phyloP scores from a whole-genome alignment of 2,888 invertebrate genomes.

The Blastobasis adustella region DNA sequence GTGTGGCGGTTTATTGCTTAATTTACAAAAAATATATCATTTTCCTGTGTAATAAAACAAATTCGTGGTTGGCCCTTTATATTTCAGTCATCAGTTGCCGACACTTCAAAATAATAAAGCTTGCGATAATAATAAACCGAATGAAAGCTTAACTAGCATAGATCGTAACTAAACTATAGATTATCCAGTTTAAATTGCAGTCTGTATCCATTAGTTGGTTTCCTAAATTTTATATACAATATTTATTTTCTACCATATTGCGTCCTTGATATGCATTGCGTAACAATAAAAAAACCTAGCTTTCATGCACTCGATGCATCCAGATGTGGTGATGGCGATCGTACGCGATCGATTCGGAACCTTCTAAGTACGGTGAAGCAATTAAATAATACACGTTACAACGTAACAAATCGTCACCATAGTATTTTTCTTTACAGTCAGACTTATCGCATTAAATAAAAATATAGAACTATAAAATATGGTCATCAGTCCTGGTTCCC shows the following conservation, averaged over 20 bases:
- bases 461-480: slow-evolving; percentile 70
- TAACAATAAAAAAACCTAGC: slow-evolving; percentile 74
- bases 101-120: slow-evolving; percentile 63
- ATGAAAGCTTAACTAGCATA: slow-evolving; percentile 69
- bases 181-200: slow-evolving; percentile 65
- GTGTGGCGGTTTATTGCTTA: slow-evolving; percentile 56
- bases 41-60: slow-evolving; percentile 31
- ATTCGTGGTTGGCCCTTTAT: slow-evolving; percentile 62
- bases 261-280: slow-evolving; percentile 75
- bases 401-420: slow-evolving; percentile 59
- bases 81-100: slow-evolving; percentile 69
- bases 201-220: slow-evolving; percentile 66
- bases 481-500: slow-evolving; percentile 44
- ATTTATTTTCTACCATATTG: slow-evolving; percentile 75
- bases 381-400: slow-evolving; percentile 63
- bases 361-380: slow-evolving; percentile 67
- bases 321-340: slow-evolving; percentile 37
- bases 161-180: slow-evolving; percentile 68
- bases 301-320: slow-evolving; percentile 60
- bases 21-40: slow-evolving; percentile 4
- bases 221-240: slow-evolving; percentile 69
- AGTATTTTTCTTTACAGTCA: slow-evolving; percentile 64
- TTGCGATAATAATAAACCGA: slow-evolving; percentile 61
- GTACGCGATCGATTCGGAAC: slow-evolving; percentile 34
- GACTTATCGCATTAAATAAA: slow-evolving; percentile 73